Evolutionary conservation across 1,140 invertebrate genomes (phyloP), one percentile per base, ranked within the genome.

Genomic region (Stegodyphus dumicola): DNA sequence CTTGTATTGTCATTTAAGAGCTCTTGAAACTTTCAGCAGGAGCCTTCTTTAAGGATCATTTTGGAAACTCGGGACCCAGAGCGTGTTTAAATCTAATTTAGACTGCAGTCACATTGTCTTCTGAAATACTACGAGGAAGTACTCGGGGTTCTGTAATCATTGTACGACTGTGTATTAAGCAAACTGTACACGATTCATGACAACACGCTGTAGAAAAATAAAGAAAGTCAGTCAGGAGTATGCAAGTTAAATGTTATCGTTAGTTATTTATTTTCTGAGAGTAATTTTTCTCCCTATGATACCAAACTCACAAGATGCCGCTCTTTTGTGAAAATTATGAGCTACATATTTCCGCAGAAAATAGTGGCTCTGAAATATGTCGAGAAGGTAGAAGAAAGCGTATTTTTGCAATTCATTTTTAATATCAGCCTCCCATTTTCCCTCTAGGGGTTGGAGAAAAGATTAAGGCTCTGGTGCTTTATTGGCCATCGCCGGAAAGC

Each of bases 331-430:
- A 79, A 79, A 79, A 77, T 77, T 79, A 79, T 70, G 77, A 70
- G 65, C 77, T 56, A 13, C 5, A 49, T n/a, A 54, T 70, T 60
- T 49, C 65, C 51, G 56, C 66, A 79, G 77, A n/a, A 79, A 77
- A 77, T 77, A 70, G n/a, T 52, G 15, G 56, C 70, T 64, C 18
- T 81, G 53, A 81, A 81, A 81, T 74, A 81, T 70, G 73, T 51
- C 79, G 7, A 17, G 5, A 73, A 74, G 49, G 65, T 73, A 81
- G 17, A 52, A 48, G 49, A 64, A 51, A 51, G 54, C 53, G 71
- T 64, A 73, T 64, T 81, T 81, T 81, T 81, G 70, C 9, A 81
- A 81, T 81, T 81, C 79, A 81, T 81, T 81, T 81, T 81, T 81
- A 81, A 81, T 81, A 81, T 81, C 69, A 51, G 70, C 33, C 54